Conservation (phyloP, 2,797 vertebrate species). For the Chaetodon trifasciatus region DNA sequence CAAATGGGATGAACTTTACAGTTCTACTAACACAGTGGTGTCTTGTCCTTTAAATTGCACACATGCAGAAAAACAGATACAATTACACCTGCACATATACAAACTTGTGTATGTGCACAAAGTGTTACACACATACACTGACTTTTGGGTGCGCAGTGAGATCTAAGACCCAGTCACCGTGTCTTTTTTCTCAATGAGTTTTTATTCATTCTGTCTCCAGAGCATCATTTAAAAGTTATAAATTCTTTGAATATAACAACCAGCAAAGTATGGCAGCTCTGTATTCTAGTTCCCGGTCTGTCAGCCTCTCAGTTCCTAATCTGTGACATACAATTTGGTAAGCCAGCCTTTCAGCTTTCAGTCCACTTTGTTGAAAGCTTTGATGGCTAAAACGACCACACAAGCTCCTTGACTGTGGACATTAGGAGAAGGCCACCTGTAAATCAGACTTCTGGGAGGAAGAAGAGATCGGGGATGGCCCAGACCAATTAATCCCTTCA, state of each 20-base stretch:
- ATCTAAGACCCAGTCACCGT: neutral
- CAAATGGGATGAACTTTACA: slow-evolving; percentile 71
- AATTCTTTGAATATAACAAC: slow-evolving; percentile 8
- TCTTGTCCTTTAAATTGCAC: slow-evolving; percentile 38
- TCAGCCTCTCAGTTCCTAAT: slow-evolving; percentile 28
- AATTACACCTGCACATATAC: neutral
- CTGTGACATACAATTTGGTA: slow-evolving; percentile 30
- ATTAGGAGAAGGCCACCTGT: slow-evolving; percentile 58
- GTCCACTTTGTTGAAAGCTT: slow-evolving; percentile 27
- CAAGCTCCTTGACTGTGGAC: slow-evolving; percentile 52
- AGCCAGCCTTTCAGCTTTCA: slow-evolving; percentile 46
- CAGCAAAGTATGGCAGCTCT: slow-evolving; percentile 10
- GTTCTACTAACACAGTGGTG: slow-evolving; percentile 55
- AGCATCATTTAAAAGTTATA: neutral
- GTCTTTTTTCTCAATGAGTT: neutral
- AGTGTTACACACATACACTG: neutral
- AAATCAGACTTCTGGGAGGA: slow-evolving; percentile 62
- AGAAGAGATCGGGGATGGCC: slow-evolving; percentile 39
- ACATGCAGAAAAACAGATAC: neutral
- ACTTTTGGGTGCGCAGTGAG: neutral
- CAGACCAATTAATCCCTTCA: slow-evolving; percentile 56
- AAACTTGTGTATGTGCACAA: neutral
- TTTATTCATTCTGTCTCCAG: neutral
- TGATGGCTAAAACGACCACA: slow-evolving; percentile 41
- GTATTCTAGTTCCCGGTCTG: slow-evolving; percentile 4